A percentile compares a stretch with the other conserved stretches of the same genome.
Evolutionary conservation across 1,140 invertebrate genomes (phyloP).

Genomic region (Venustaconcha ellipsiformis): DNA sequence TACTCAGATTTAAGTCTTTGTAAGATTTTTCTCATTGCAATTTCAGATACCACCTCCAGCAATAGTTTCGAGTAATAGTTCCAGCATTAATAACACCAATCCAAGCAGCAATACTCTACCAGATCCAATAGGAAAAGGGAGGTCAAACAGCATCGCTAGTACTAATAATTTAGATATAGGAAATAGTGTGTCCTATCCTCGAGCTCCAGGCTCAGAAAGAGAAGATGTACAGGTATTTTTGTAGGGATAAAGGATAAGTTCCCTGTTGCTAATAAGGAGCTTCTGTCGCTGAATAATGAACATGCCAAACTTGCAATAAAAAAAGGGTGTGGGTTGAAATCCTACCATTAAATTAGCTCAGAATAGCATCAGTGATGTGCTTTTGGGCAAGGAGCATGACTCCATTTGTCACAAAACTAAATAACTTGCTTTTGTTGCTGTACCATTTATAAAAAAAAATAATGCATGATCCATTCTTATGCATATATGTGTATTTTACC

Average conservation of each 20-base stretch:
- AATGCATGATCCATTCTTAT: too few relatives aligned
- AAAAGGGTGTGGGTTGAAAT: not conserved
- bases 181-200: constrained; percentile 61
- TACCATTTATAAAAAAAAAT: not conserved
- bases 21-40: too few relatives aligned
- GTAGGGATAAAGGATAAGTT: not conserved
- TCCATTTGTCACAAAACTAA: too few relatives aligned
- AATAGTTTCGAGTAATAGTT: constrained; percentile 25
- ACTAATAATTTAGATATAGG: constrained; percentile 58
- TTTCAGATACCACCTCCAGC: too few relatives aligned
- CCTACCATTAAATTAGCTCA: too few relatives aligned
- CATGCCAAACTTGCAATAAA: not conserved
- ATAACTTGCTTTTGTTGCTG: too few relatives aligned
- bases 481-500: too few relatives aligned
- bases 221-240: constrained; percentile 58
- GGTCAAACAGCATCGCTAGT: constrained; percentile 68
- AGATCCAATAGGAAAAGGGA: constrained; percentile 69
- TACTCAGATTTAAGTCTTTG: too few relatives aligned
- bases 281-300: too few relatives aligned
- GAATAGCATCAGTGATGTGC: too few relatives aligned
- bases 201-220: constrained; percentile 70
- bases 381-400: too few relatives aligned
- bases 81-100: constrained; percentile 30
- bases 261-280: not conserved
- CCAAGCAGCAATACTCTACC: constrained; percentile 50